A percentile compares a stretch with the other conserved stretches of the same genome.
Evolutionary conservation across 2,113 vertebrate species (phyloP).

Genomic region (Melierax canorus): DNA sequence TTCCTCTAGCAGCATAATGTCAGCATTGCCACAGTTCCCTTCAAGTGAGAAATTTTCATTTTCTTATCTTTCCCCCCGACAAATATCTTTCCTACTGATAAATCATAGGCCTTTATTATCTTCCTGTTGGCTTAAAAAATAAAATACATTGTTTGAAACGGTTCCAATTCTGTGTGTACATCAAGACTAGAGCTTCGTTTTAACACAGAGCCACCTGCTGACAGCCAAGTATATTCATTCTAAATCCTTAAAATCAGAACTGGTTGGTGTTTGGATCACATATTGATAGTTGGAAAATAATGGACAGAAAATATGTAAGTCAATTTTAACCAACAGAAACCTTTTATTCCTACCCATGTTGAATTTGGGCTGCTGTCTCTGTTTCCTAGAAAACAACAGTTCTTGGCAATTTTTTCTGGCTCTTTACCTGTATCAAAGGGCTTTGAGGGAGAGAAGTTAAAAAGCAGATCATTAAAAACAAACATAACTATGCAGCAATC

Average conservation of each 20-base stretch:
- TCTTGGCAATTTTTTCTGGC: neutral
- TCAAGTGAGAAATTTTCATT: neutral
- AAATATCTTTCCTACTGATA: neutral
- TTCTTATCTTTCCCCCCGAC: neutral
- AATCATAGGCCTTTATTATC: neutral
- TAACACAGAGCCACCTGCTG: constrained; percentile 40
- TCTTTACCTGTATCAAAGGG: neutral
- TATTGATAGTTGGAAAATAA: neutral
- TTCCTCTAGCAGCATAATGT: neutral
- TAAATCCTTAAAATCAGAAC: neutral
- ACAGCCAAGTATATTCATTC: neutral
- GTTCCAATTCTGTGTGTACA: neutral
- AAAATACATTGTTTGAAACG: neutral
- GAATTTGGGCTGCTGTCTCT: neutral
- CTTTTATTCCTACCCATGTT: neutral
- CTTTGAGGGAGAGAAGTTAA: neutral
- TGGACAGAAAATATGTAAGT: neutral
- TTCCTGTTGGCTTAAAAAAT: neutral
- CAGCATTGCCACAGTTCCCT: neutral
- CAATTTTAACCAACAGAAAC: neutral
- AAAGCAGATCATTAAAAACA: neutral
- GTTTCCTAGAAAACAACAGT: neutral
- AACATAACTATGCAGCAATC: neutral
- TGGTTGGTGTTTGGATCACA: neutral
- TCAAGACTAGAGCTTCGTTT: neutral